phyloP scores from a whole-genome alignment of 2,888 invertebrate species.

The Lithophane semibrunnea region DNA sequence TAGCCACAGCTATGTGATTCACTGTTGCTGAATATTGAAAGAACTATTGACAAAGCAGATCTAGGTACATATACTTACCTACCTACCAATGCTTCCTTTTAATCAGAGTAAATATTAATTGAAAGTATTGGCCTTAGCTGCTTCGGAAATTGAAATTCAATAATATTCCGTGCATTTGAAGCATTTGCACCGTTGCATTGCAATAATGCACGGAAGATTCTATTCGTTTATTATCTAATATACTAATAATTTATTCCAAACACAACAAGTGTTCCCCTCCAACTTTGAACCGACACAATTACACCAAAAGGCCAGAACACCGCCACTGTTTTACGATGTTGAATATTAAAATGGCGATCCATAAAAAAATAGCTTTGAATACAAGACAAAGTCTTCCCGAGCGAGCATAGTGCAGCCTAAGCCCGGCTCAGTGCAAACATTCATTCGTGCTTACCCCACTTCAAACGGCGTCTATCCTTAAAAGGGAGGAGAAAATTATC shows the following conservation, averaged over 20 bases:
- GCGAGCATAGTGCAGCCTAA: slow-evolving; percentile 70
- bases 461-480: slow-evolving; percentile 84
- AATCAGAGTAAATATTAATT: neutral
- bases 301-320: slow-evolving; percentile 48
- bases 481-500: slow-evolving; percentile 90
- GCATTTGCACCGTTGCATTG: neutral
- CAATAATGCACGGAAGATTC: too few relatives aligned
- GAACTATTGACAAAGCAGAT: too few relatives aligned
- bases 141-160: slow-evolving; percentile 14
- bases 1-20: too few relatives aligned
- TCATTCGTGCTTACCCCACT: slow-evolving; percentile 83
- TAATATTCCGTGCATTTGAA: neutral
- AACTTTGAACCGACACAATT: slow-evolving; percentile 54
- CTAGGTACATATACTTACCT: too few relatives aligned
- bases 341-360: slow-evolving; percentile 65
- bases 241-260: slow-evolving; percentile 16
- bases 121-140: neutral
- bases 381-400: slow-evolving; percentile 72
- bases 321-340: slow-evolving; percentile 46
- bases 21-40: too few relatives aligned
- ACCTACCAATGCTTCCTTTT: too few relatives aligned
- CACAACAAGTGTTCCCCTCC: slow-evolving; percentile 35
- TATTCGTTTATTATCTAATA: too few relatives aligned
- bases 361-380: slow-evolving; percentile 65
- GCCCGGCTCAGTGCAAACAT: slow-evolving; percentile 82